Base-by-base conservation (phyloP, 2,113 vertebrate genomes). In the Anoura caudifer region DNA sequence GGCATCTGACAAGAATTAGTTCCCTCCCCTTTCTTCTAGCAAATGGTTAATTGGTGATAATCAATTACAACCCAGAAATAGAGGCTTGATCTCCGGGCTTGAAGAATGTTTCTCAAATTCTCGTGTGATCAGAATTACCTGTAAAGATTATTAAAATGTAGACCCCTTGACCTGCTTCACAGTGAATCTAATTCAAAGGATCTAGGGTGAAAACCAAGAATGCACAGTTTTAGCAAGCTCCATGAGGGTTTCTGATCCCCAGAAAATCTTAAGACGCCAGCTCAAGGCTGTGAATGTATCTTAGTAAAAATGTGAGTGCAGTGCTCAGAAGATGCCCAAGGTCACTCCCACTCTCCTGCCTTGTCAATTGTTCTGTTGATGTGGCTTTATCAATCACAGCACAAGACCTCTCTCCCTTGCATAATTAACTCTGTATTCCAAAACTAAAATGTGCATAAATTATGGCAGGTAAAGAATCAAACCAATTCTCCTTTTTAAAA, bases 381-480 rank as follows among this genome's bases (percentile, higher is more conserved):
- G 8, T 65, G 80, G 86, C 76, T 31, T 36, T 36, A 61, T 33
- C 87, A 61, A 10, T 72, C 43, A 59, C 28, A 75, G 72, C 83
- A 41, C 47, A 45, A 52, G 52, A 22, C 81, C 63, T 63, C 70
- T 12, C 77, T 1, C 20, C 16, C 56, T 45, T 87, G 63, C 24
- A 81, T 95, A 96, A 98, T 96, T 90, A 94, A 94, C 36, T 24
- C 15, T 15, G 1, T 84, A 63, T 75, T 95, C 52, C 50, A 80
- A 92, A 97, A 97, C 41, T 22, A 36, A 92, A 91, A 54, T 36
- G 50, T 52, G 33, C 1, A 0, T 97, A 95, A 95, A 76, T 95
- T 91, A 89, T 31, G 7, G 79, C 96, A 94, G 92, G 82, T 91
- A 84, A 5, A 95, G 70, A 97, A 97, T 97, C 98, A 98, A 98